A percentile compares a stretch with the other conserved stretches of the same genome.
These are phyloP conservation scores for Sebastes hubbsi DNA, from an alignment of 2,797 vertebrate genomes.

Conservation along the genomic window DNA sequence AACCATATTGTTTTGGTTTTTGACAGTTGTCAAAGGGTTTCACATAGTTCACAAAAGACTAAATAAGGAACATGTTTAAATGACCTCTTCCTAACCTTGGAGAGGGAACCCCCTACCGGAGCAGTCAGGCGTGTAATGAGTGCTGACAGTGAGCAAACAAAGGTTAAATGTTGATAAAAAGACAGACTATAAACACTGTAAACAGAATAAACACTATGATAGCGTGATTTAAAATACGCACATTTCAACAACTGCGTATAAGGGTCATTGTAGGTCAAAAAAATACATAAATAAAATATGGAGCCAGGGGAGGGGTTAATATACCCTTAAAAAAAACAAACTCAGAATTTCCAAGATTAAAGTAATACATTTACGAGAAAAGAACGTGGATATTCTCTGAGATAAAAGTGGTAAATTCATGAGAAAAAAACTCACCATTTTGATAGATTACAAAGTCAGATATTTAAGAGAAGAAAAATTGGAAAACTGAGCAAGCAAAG, in stretches of 20 bases:
- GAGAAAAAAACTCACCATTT: no score
- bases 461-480: no score
- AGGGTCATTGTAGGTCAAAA: no score
- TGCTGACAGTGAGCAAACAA: background rate
- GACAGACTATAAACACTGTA: background rate
- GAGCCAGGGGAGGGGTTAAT: no score
- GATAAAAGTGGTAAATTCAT: no score
- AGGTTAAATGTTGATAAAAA: background rate
- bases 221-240: background rate
- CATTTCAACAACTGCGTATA: no score
- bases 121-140: background rate
- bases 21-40: background rate
- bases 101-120: background rate
- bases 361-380: no score
- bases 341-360: no score
- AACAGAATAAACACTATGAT: background rate
- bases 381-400: no score
- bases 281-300: no score
- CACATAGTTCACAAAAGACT: background rate
- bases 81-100: background rate
- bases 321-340: no score
- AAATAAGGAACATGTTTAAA: background rate
- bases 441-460: no score
- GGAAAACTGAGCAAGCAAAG: rapidly evolving
- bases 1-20: background rate